phyloP scores from a whole-genome alignment of 2,888 invertebrate genomes.

The Lasius platythorax region DNA sequence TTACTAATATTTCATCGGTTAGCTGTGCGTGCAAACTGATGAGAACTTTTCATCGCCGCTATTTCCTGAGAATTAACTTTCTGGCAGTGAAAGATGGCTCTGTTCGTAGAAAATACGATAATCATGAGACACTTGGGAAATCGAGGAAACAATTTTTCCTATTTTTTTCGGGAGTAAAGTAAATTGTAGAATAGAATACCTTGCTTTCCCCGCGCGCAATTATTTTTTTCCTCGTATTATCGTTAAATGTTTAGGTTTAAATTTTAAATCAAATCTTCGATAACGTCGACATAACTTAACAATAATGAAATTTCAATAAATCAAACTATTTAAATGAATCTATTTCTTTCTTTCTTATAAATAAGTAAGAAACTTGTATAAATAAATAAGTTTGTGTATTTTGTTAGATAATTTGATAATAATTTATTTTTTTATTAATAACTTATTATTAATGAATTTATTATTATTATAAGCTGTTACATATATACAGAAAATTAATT shows the following conservation, averaged over 20 bases:
- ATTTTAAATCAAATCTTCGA: neutral
- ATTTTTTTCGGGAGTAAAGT: conserved; percentile 53
- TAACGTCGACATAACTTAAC: neutral
- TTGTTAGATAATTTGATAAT: neutral
- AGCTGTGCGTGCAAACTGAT: conserved; percentile 28
- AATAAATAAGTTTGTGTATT: neutral
- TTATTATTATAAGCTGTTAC: neutral
- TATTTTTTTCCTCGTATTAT: neutral
- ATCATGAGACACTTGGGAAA: conserved; percentile 74
- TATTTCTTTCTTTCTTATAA: neutral
- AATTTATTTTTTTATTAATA: neutral
- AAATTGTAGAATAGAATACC: conserved; percentile 40
- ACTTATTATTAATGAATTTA: neutral
- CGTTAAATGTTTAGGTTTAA: neutral
- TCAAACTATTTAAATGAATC: neutral
- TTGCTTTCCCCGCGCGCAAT: neutral
- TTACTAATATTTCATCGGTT: conserved; percentile 54
- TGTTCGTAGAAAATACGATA: conserved; percentile 63
- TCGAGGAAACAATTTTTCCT: conserved; percentile 70
- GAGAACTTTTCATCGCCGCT: conserved; percentile 62
- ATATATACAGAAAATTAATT: neutral
- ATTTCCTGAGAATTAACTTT: conserved; percentile 58
- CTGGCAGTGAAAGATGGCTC: conserved; percentile 68
- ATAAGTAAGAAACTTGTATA: neutral
- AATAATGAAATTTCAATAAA: neutral